Conservation (phyloP, 2,113 vertebrate species). For the Spea bombifrons region DNA sequence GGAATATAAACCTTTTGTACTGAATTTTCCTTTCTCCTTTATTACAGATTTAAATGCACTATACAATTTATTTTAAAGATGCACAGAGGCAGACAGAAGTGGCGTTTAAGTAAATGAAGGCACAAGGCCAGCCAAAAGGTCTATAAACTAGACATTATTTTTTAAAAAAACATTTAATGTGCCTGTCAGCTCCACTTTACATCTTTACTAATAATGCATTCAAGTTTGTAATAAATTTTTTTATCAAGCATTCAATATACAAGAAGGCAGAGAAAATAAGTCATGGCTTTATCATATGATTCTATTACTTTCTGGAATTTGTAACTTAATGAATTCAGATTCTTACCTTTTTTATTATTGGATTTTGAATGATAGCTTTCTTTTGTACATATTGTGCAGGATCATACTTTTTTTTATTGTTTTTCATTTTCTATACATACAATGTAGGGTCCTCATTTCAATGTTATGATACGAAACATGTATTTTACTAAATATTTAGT, state of each 20-base stretch:
- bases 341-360: slow-evolving; percentile 14
- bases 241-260: slow-evolving; percentile 16
- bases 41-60: slow-evolving; percentile 22
- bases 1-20: slow-evolving; percentile 25
- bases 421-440: too few species aligned
- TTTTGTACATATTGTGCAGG: too few species aligned
- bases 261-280: slow-evolving; percentile 11
- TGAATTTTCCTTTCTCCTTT: slow-evolving; percentile 15
- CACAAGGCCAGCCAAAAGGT: slow-evolving; percentile 15
- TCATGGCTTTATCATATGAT: not conserved
- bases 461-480: too few species aligned
- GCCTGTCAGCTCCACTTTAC: slow-evolving; percentile 33
- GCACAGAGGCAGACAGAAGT: slow-evolving; percentile 10
- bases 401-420: too few species aligned
- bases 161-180: slow-evolving; percentile 17
- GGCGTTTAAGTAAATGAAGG: slow-evolving; percentile 11
- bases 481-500: too few species aligned
- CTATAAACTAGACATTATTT: slow-evolving; percentile 32
- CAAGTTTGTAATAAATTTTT: slow-evolving; percentile 13
- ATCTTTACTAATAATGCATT: slow-evolving; percentile 23
- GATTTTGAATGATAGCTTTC: not conserved
- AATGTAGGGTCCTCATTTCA: too few species aligned
- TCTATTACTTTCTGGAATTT: slow-evolving; percentile 27
- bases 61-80: slow-evolving; percentile 29
- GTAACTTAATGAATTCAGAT: slow-evolving; percentile 20